A percentile compares a stretch with the other conserved stretches of the same genome.
Conservation (phyloP, 2,888 invertebrate genomes). For the Entomobrya proxima region DNA sequence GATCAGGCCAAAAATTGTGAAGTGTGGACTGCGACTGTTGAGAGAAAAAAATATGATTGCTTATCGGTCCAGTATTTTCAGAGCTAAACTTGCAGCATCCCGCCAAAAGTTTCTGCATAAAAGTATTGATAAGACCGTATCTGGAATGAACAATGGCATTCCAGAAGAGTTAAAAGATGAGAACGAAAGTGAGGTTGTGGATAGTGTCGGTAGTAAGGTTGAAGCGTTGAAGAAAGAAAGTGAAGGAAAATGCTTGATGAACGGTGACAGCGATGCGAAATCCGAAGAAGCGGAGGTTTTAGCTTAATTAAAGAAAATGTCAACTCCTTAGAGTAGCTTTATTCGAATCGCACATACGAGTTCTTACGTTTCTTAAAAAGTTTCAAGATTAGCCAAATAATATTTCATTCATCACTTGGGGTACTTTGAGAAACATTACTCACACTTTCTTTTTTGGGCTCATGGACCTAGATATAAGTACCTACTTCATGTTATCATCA, state of each 20-base stretch:
- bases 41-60: conserved; percentile 44
- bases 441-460: conserved; percentile 1
- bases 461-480: no score
- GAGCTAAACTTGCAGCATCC: conserved; percentile 39
- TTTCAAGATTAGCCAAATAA: conserved; percentile 9
- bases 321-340: not conserved
- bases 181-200: conserved; percentile 23
- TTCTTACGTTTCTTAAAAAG: not conserved
- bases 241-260: conserved; percentile 52
- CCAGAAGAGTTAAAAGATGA: conserved; percentile 36
- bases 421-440: conserved; percentile 28
- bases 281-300: conserved; percentile 15
- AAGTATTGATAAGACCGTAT: conserved; percentile 14
- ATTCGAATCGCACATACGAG: conserved; percentile 32
- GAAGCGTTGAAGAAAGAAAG: conserved; percentile 50
- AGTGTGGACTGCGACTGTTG: conserved; percentile 47
- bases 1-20: conserved; percentile 40
- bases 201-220: conserved; percentile 31
- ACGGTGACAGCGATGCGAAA: conserved; percentile 36
- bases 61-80: conserved; percentile 53
- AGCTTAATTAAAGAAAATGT: not conserved
- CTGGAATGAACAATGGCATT: not conserved
- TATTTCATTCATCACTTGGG: conserved; percentile 36
- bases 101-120: conserved; percentile 28
- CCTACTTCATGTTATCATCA: not conserved